Percentiles rank a stretch among this genome's conserved stretches.
Evolutionary conservation across 2,888 invertebrate species (phyloP).

Genomic region (Mesochorus sp.): DNA sequence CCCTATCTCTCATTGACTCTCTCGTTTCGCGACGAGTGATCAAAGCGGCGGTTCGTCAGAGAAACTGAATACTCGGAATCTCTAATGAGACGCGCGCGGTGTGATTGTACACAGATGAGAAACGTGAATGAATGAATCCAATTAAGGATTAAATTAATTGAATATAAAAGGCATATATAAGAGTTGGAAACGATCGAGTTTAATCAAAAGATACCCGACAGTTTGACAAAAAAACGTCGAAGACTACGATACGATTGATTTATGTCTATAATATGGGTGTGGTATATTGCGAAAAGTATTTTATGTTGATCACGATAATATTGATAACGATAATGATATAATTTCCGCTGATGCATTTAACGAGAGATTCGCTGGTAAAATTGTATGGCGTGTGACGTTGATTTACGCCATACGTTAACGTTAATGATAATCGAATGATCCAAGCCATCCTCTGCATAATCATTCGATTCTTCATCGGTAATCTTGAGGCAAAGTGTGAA

Average conservation of each 20-base stretch:
- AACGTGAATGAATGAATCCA: constrained; percentile 56
- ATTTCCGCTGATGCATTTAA: neutral
- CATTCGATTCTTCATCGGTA: neutral
- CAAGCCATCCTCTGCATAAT: constrained; percentile 9
- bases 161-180: constrained; percentile 41
- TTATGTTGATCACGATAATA: neutral
- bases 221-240: neutral
- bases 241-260: neutral
- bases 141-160: constrained; percentile 55
- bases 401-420: constrained; percentile 34
- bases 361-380: neutral
- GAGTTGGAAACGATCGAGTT: constrained; percentile 2
- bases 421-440: constrained; percentile 19
- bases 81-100: constrained; percentile 50
- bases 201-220: constrained; percentile 19
- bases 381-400: neutral
- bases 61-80: constrained; percentile 53
- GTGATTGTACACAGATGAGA: constrained; percentile 27
- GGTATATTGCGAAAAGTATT: no score
- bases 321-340: constrained; percentile 36
- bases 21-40: constrained; percentile 37
- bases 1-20: no score
- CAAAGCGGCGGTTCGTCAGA: constrained; percentile 51
- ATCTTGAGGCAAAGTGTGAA: neutral
- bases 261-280: no score